Evolutionary conservation across 2,113 vertebrate genomes (phyloP).

Genomic region (Grus americana): DNA sequence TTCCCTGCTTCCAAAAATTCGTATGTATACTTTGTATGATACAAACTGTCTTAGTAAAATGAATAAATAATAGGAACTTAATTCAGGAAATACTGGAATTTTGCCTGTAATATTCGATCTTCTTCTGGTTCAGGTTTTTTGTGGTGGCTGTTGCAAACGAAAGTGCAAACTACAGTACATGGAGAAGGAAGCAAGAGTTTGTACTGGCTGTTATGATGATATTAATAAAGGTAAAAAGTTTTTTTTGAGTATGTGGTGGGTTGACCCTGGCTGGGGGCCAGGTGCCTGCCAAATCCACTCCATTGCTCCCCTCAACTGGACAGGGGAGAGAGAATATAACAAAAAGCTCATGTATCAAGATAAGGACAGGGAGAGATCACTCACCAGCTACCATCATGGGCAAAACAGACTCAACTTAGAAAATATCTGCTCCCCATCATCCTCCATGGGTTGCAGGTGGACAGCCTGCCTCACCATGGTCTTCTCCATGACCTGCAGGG

Average conservation of each 20-base stretch:
- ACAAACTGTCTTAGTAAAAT: background rate
- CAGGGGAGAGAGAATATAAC: too few relatives aligned
- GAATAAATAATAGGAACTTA: background rate
- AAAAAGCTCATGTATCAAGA: too few relatives aligned
- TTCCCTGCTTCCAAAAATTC: background rate
- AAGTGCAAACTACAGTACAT: conserved; percentile 92
- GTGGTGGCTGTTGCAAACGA: conserved; percentile 89
- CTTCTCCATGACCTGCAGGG: too few relatives aligned
- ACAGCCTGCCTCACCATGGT: too few relatives aligned
- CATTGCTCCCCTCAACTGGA: too few relatives aligned
- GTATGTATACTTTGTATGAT: background rate
- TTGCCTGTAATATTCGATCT: background rate
- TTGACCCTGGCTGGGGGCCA: too few relatives aligned
- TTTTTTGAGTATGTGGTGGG: background rate
- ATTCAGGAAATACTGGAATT: background rate
- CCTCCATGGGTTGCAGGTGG: too few relatives aligned
- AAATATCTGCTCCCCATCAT: too few relatives aligned
- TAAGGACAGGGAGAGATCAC: too few relatives aligned
- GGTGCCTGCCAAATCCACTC: too few relatives aligned
- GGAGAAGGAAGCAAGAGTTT: conserved; percentile 96
- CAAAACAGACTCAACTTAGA: too few relatives aligned
- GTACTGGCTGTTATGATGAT: conserved; percentile 85
- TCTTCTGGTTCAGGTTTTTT: conserved; percentile 86
- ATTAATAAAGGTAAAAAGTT: conserved; percentile 87
- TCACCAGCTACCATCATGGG: too few relatives aligned